Evolutionary conservation across 2,797 vertebrate species (phyloP), one percentile per base, ranked within the genome.

Genomic region (Gallirallus australis): DNA sequence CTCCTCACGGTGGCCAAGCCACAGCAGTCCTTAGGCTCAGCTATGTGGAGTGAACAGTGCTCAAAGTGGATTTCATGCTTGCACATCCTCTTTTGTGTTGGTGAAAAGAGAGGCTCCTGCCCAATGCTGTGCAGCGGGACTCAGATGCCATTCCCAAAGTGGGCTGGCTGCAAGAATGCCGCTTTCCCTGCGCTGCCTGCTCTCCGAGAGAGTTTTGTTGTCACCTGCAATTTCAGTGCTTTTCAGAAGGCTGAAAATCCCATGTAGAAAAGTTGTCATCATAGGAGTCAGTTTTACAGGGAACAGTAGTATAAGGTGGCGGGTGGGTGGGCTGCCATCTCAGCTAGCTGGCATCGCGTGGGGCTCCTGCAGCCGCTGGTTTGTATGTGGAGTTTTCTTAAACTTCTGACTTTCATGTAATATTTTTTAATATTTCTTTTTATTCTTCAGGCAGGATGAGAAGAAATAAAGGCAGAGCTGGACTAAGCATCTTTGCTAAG

Each of bases 11-110:
- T 77, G 86, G 40, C 66, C 90, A 61, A 66, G 70, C 66, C 80
- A 90, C 35, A 86, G 85, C 85, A 82, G 76, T 2, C 66, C 82
- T 92, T 73, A 31, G 59, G 3, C 24, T 39, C 6, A 24, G 21
- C 80, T 64, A 15, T 84, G 80, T 24, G 42, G 85, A n/a, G 48
- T 19, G 80, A 86, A 2, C 76, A 84, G 85, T 47, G 83, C 94
- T 93, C 83, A 85, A 28, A 93, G 93, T 77, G 88, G 48, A 94
- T 97, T 95, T 97, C 96, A 97, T 86, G 90, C 91, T 96, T 78
- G 8, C 68, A 33, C 47, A 2, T 96, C 91, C 87, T 25, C 77
- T 75, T 95, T 94, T 94, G 94, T 96, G 82, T 2, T 16, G 87
- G 27, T 96, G 85, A 96, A 90, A 93, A 52, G 87, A 69, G 71